phyloP scores from a whole-genome alignment of 2,797 vertebrate species.

The Pangasius mekongensis region DNA sequence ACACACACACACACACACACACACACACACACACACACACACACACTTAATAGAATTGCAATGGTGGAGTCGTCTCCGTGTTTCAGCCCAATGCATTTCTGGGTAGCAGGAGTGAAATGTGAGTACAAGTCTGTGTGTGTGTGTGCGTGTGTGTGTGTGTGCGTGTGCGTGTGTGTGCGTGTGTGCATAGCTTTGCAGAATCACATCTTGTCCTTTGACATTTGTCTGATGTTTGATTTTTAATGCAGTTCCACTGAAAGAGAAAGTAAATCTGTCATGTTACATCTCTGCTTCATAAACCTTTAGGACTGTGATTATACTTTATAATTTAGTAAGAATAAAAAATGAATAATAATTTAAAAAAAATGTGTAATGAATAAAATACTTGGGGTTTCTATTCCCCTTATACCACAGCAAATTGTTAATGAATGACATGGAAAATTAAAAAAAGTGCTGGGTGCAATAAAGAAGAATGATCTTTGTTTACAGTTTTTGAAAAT shows the following conservation, averaged over 20 bases:
- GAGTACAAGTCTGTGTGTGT: conserved; percentile 35
- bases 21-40: background rate
- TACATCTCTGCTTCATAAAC: background rate
- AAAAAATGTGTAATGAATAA: background rate
- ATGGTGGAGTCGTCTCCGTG: conserved; percentile 34
- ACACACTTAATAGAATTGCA: background rate
- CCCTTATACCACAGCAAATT: background rate
- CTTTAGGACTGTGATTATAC: background rate
- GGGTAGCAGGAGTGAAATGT: conserved; percentile 51
- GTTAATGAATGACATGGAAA: background rate
- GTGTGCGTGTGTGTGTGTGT: conserved; percentile 2
- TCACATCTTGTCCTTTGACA: background rate
- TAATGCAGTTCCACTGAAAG: background rate
- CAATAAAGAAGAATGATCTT: background rate
- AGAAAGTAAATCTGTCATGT: background rate
- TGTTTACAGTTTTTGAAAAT: background rate
- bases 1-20: background rate
- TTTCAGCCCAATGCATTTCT: conserved; percentile 46
- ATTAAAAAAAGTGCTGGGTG: too few relatives aligned
- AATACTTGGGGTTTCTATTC: background rate
- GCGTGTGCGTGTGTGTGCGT: background rate
- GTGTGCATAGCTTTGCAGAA: background rate
- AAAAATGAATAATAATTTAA: background rate
- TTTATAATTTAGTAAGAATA: background rate
- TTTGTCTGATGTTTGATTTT: background rate